phyloP scores from a whole-genome alignment of 2,888 invertebrate genomes.

The Folsomia manolachei region DNA sequence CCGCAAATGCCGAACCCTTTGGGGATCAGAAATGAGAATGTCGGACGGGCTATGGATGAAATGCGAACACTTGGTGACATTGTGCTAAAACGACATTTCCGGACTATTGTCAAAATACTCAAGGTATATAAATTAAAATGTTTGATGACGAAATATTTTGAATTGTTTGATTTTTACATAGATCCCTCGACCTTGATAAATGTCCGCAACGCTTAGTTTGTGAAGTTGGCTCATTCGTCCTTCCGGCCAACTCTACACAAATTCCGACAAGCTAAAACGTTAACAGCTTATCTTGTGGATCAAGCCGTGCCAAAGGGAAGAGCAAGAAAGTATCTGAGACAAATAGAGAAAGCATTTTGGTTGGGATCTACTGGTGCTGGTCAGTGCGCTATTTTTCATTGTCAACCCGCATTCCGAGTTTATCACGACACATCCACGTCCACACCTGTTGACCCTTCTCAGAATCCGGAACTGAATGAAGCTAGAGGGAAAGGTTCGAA shows the following conservation, averaged over 20 bases:
- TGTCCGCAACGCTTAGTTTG: slow-evolving; percentile 46
- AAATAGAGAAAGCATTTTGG: slow-evolving; percentile 45
- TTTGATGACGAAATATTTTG: neutral
- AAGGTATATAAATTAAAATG: slow-evolving; percentile 27
- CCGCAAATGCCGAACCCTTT: slow-evolving; percentile 25
- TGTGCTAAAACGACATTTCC: slow-evolving; percentile 31
- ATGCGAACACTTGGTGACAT: slow-evolving; percentile 42
- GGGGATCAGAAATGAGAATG: slow-evolving; percentile 16
- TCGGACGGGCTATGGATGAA: slow-evolving; percentile 27
- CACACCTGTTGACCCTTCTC: neutral
- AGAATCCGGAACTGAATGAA: neutral
- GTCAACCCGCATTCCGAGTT: slow-evolving; percentile 38
- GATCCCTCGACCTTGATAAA: slow-evolving; percentile 46
- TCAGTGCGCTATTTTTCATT: slow-evolving; percentile 33
- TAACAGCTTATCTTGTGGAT: slow-evolving; percentile 45
- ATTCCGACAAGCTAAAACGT: slow-evolving; percentile 31
- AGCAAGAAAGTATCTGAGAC: slow-evolving; percentile 30
- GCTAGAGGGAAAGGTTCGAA: slow-evolving; percentile 6
- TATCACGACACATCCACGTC: slow-evolving; percentile 3
- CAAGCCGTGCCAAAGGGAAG: slow-evolving; percentile 43
- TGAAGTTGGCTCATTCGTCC: slow-evolving; percentile 38
- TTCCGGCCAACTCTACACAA: slow-evolving; percentile 32
- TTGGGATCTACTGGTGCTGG: slow-evolving; percentile 28
- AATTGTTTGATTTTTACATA: slow-evolving; percentile 13
- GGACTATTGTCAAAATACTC: slow-evolving; percentile 37